A percentile compares a stretch with the other conserved stretches of the same genome.
Evolutionary conservation across 2,113 vertebrate genomes (phyloP).

Genomic region (Semnornis frantzii): DNA sequence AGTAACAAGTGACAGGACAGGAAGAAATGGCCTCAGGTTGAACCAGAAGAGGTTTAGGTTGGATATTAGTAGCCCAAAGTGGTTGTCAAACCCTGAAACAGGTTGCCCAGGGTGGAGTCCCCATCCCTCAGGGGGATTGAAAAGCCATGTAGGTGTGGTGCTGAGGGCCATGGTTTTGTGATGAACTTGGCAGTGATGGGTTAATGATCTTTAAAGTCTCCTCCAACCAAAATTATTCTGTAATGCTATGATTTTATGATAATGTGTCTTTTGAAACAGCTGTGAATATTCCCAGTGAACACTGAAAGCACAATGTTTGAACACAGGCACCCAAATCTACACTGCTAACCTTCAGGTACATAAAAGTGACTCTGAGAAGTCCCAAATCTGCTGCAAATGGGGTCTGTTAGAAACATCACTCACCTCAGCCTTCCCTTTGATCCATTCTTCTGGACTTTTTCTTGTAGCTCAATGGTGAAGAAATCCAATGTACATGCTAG

Average conservation of each 20-base stretch:
- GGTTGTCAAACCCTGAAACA: too few relatives aligned
- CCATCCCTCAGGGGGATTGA: too few relatives aligned
- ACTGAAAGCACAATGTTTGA: not conserved
- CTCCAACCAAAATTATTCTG: not conserved
- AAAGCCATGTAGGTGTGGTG: too few relatives aligned
- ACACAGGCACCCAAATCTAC: not conserved
- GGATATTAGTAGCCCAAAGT: too few relatives aligned
- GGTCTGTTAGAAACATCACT: not conserved
- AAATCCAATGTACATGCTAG: not conserved
- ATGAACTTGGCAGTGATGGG: too few relatives aligned
- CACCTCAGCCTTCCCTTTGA: not conserved
- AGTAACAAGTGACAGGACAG: too few relatives aligned
- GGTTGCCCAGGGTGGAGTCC: too few relatives aligned
- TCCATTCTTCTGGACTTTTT: not conserved
- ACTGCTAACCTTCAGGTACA: not conserved
- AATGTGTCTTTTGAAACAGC: not conserved
- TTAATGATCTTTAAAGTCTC: not conserved
- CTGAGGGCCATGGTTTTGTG: too few relatives aligned
- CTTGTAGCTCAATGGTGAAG: not conserved
- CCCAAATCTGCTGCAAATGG: not conserved
- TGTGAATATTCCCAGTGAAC: not conserved
- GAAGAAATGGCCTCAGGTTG: too few relatives aligned
- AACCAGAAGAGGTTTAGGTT: too few relatives aligned
- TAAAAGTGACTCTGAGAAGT: not conserved
- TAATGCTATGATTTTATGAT: too few relatives aligned